Conservation (phyloP, 2,113 vertebrate species). For the Cricetomys ansorgei region DNA sequence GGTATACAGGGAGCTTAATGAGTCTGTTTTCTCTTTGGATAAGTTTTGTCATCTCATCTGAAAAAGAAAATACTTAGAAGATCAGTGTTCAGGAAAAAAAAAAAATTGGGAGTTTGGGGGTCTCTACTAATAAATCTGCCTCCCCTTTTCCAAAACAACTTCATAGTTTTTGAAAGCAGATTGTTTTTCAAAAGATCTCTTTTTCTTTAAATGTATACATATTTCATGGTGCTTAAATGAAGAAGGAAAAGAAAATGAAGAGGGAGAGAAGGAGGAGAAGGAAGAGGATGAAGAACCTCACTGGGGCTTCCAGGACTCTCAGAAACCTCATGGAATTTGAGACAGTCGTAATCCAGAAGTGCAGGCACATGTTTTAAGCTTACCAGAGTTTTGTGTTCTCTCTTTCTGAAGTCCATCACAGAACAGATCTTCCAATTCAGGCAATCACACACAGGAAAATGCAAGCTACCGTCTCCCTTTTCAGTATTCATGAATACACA, state of each 20-base stretch:
- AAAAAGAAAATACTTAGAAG: conserved; percentile 78
- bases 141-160: conserved; percentile 57
- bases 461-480: neutral
- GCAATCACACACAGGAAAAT: conserved; percentile 17
- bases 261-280: neutral
- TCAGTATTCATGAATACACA: conserved; percentile 53
- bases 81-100: conserved; percentile 50
- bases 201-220: conserved; percentile 58
- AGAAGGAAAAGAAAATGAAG: neutral
- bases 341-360: neutral
- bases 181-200: conserved; percentile 38
- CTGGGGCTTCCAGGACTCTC: neutral
- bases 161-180: conserved; percentile 61
- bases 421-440: conserved; percentile 7
- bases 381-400: neutral
- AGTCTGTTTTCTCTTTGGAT: conserved; percentile 77
- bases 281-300: neutral
- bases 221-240: conserved; percentile 57
- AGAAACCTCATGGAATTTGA: conserved; percentile 43
- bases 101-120: neutral
- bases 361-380: neutral
- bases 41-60: conserved; percentile 73
- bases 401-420: conserved; percentile 16
- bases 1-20: conserved; percentile 70
- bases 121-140: neutral